Conservation (phyloP, 2,888 invertebrate genomes). For the Chorisops tibialis region DNA sequence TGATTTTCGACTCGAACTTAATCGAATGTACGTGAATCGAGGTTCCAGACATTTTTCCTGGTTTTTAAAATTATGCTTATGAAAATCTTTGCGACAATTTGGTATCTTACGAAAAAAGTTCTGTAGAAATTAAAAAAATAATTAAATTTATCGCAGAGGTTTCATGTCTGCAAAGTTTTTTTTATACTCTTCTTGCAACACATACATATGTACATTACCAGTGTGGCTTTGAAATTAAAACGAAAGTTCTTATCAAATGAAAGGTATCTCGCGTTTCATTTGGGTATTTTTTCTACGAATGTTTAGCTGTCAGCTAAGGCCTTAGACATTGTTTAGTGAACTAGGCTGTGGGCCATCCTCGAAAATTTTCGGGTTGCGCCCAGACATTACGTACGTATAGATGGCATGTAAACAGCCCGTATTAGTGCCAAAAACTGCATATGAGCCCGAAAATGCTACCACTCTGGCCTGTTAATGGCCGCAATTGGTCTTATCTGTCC, state of each 20-base stretch:
- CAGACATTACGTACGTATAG: too few species aligned
- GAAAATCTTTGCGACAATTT: too few species aligned
- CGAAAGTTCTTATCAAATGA: conserved; percentile 10
- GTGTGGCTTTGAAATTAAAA: conserved; percentile 16
- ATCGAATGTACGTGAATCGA: too few species aligned
- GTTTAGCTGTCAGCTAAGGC: neutral
- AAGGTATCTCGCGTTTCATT: conserved; percentile 20
- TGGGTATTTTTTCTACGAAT: conserved; percentile 7
- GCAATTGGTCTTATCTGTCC: conserved; percentile 15
- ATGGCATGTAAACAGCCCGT: conserved; percentile 12
- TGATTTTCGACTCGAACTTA: too few species aligned
- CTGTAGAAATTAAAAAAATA: too few species aligned
- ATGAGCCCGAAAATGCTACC: conserved; percentile 1
- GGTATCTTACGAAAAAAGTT: too few species aligned
- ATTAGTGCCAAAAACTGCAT: conserved; percentile 25
- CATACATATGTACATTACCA: neutral
- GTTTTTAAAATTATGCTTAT: too few species aligned
- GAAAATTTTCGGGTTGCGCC: conserved; percentile 11
- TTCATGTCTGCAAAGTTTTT: conserved; percentile 16
- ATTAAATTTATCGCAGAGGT: too few species aligned
- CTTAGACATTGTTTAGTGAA: neutral
- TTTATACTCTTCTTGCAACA: neutral
- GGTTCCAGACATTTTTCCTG: too few species aligned
- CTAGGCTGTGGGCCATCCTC: neutral
- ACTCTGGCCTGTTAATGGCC: neutral